phyloP scores from a whole-genome alignment of 1,140 invertebrate genomes.

The Zaprionus ghesquierei region DNA sequence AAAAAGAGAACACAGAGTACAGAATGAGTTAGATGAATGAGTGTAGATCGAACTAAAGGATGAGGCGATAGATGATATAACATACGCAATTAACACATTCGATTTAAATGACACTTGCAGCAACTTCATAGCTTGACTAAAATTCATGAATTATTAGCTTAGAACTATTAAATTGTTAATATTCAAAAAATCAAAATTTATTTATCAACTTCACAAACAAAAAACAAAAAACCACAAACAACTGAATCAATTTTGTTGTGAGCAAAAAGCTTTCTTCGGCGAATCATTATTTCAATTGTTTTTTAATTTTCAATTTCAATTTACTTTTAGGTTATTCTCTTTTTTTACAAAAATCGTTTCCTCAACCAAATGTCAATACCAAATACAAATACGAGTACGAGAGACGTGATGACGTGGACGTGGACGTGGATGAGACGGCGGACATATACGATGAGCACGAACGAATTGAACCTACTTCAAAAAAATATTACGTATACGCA shows the following conservation, averaged over 20 bases:
- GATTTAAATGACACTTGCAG: conserved; percentile 75
- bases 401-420: conserved; percentile 30
- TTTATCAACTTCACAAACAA: conserved; percentile 24
- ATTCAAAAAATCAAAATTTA: no score
- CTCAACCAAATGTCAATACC: conserved; percentile 68
- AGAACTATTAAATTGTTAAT: no score
- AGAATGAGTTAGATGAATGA: no score
- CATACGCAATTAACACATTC: conserved; percentile 39
- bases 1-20: no score
- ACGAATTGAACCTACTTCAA: conserved; percentile 38
- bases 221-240: conserved; percentile 33
- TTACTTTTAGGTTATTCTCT: neutral
- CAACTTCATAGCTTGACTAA: conserved; percentile 82
- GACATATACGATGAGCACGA: conserved; percentile 43
- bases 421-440: conserved; percentile 20
- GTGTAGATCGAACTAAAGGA: neutral
- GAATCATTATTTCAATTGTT: conserved; percentile 3
- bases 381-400: conserved; percentile 50
- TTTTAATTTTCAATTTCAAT: neutral
- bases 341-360: conserved; percentile 76
- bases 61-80: conserved; percentile 2
- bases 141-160: conserved; percentile 57
- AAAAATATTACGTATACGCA: conserved; percentile 18
- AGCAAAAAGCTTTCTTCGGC: conserved; percentile 57
- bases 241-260: conserved; percentile 36